Percentiles rank a stretch among this genome's conserved stretches.
Conservation (phyloP, 37 sponge, comb jelly and placozoan genomes). For the Crambe crambe region DNA sequence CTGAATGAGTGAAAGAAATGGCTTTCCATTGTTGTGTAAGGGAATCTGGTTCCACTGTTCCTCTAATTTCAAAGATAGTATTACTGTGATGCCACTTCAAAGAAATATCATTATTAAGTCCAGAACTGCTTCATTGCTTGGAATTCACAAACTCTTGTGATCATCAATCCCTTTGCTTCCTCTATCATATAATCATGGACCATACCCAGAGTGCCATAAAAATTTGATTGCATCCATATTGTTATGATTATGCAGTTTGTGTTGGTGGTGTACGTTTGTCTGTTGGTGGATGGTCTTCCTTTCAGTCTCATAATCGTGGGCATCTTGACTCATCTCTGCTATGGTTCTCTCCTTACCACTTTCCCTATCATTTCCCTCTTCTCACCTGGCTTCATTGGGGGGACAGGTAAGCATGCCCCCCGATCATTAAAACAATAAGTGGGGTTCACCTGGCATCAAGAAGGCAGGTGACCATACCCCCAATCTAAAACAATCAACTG, state of each 20-base stretch:
- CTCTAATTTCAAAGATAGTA: no score
- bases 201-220: neutral
- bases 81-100: no score
- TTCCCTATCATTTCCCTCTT: conserved; percentile 81
- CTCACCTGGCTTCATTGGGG: conserved; percentile 77
- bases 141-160: neutral
- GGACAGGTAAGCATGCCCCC: conserved; percentile 75
- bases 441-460: no score
- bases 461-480: no score
- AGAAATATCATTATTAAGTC: no score
- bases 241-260: conserved; percentile 58
- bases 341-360: conserved; percentile 63
- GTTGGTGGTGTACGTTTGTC: conserved; percentile 49
- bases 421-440: no score
- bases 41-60: no score
- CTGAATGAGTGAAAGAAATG: no score
- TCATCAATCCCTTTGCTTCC: neutral
- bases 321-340: conserved; percentile 58
- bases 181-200: neutral
- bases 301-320: conserved; percentile 42
- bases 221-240: no score
- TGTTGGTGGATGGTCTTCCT: conserved; percentile 82
- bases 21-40: no score
- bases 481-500: no score
- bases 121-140: no score